These are phyloP conservation scores for Troglohyphantes excavatus DNA, from an alignment of 2,888 invertebrate genomes.

Conservation along the genomic window DNA sequence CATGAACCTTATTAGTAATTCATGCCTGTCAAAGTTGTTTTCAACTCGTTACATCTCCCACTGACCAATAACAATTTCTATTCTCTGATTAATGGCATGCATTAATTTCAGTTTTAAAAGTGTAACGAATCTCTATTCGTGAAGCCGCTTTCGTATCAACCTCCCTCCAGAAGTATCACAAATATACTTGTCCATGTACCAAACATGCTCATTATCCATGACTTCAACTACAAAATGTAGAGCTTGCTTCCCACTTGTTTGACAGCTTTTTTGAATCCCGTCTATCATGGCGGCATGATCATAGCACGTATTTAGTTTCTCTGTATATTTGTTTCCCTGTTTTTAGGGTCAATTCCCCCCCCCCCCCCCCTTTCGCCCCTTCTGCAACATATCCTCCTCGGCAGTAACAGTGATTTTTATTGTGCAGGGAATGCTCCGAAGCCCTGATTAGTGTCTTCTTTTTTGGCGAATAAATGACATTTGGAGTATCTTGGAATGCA, in stretches of 20 bases:
- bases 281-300: slow-evolving; percentile 32
- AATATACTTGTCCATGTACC: not conserved
- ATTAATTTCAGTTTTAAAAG: too few relatives aligned
- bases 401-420: slow-evolving; percentile 78
- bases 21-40: too few relatives aligned
- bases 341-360: not conserved
- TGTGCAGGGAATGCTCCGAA: slow-evolving; percentile 60
- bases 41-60: too few relatives aligned
- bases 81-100: too few relatives aligned
- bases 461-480: slow-evolving; percentile 76
- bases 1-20: too few relatives aligned
- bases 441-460: slow-evolving; percentile 76
- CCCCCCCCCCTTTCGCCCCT: not conserved
- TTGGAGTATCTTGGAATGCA: slow-evolving; percentile 59
- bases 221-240: slow-evolving; percentile 11
- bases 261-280: slow-evolving; percentile 19
- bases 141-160: too few relatives aligned
- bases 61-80: too few relatives aligned
- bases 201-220: slow-evolving; percentile 32
- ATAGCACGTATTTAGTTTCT: slow-evolving; percentile 48
- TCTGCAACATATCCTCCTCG: slow-evolving; percentile 63
- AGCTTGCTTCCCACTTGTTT: not conserved
- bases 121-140: too few relatives aligned
- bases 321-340: slow-evolving; percentile 55
- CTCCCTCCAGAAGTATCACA: too few relatives aligned